Conservation (phyloP, 2,797 vertebrate species). For the Coracias cyanogaster region DNA sequence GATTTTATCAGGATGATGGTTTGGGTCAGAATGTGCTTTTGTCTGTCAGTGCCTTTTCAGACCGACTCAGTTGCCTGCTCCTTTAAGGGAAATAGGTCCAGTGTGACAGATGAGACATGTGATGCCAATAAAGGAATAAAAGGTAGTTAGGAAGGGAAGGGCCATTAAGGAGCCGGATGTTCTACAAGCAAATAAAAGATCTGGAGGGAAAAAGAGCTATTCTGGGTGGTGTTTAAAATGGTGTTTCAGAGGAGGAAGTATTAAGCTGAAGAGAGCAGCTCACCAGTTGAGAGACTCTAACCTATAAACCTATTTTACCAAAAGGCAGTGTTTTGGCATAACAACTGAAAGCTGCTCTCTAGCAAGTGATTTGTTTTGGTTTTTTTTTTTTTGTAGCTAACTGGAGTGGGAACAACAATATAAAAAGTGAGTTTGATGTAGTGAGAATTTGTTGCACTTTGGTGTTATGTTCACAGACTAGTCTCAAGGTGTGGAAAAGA, state of each 20-base stretch:
- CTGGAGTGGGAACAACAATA: neutral
- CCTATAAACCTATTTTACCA: accelerated
- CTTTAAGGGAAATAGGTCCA: constrained; percentile 41
- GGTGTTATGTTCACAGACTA: accelerated
- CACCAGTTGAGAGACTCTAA: too few relatives aligned
- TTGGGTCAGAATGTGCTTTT: constrained; percentile 23
- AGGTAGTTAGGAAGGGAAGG: neutral
- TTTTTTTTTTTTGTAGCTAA: too few relatives aligned
- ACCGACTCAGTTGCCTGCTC: neutral
- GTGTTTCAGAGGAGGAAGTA: neutral
- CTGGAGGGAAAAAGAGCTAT: neutral
- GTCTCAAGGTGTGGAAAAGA: accelerated
- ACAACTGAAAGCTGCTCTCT: neutral
- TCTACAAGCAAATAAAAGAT: neutral
- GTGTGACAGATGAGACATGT: constrained; percentile 33
- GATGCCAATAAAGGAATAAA: constrained; percentile 33
- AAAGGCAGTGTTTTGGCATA: neutral
- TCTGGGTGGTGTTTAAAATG: neutral
- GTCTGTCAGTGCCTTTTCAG: neutral
- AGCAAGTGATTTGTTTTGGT: neutral
- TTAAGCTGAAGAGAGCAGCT: neutral
- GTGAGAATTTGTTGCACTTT: neutral
- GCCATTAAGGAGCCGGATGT: neutral
- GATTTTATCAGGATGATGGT: neutral
- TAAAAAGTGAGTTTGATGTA: accelerated